Base-by-base conservation (phyloP, 30 jellyfish, hydroid and myxozoan species). In the Mastigias papua region DNA sequence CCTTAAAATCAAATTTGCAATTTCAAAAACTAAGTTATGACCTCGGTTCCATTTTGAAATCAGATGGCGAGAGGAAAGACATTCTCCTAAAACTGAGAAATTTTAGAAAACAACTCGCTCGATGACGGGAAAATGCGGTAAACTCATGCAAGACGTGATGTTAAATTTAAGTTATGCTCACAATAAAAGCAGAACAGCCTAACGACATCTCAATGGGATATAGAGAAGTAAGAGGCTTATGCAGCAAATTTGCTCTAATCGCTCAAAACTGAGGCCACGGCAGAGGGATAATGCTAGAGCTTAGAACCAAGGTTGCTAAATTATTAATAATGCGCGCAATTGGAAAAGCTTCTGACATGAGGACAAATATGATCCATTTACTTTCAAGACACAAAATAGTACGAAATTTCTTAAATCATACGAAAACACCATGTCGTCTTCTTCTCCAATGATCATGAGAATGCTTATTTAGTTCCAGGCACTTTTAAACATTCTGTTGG, bases 151-250 rank as follows among this genome's bases (percentile, higher is more conserved):
- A 72, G 83, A 72, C 20, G 63, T 68, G 83, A 48, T 32, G 88
- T 77, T 51, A 77, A 51, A 77, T 77, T 77, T 77, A 54, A 77
- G 88, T 51, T 77, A 73, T 48, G 80, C 57, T 83, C 80, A 29
- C 92, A 83, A 83, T 83, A 69, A 75, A 48, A 83, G 69, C 32
- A 64, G 91, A 49, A 68, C 84, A 79, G 76, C 63, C 79, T 67
- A 83, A 69, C 76, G 31, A 67, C 68, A 35, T 83, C 92, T 69
- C 86, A 30, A 75, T 70, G 82, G 92, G 92, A 71, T 83, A 63
- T 74, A 48, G 74, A 74, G 75, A 69, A 23, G 50, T 83, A 83
- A 54, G 79, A 46, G 69, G 92, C 82, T 83, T 83, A 83, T 1
- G 82, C 60, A 35, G 86, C 72, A 83, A 83, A 83, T 84, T 35